Evolutionary conservation across 2,888 invertebrate species (phyloP).

Genomic region (Platycheirus albimanus): DNA sequence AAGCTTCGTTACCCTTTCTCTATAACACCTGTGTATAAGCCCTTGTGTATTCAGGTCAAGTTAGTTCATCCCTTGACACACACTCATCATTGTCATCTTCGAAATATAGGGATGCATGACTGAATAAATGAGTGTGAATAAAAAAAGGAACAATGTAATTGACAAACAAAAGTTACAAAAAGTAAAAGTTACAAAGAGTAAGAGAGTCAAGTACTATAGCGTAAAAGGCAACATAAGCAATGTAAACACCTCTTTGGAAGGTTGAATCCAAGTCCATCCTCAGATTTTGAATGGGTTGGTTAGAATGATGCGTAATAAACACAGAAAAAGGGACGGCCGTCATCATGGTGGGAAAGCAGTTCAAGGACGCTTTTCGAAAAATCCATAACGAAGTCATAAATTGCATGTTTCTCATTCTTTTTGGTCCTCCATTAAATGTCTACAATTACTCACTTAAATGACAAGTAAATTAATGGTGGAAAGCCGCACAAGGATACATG

Average conservation of each 20-base stretch:
- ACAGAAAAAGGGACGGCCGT: not conserved
- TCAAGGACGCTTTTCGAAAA: constrained; percentile 10
- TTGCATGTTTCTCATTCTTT: not conserved
- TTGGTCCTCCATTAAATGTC: not conserved
- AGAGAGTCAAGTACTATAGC: not conserved
- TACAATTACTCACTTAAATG: constrained; percentile 33
- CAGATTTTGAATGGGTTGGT: not conserved
- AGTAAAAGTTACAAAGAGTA: not conserved
- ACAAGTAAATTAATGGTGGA: constrained; percentile 18
- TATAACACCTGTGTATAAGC: constrained; percentile 30
- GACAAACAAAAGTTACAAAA: not conserved
- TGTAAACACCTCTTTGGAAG: constrained; percentile 6
- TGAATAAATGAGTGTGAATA: constrained; percentile 14
- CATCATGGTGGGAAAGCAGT: not conserved
- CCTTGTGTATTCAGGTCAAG: constrained; percentile 27
- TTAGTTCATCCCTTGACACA: constrained; percentile 24
- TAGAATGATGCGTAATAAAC: not conserved
- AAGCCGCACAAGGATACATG: not conserved
- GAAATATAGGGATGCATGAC: constrained; percentile 19
- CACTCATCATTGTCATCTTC: constrained; percentile 39
- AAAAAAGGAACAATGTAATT: constrained; percentile 23
- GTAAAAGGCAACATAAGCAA: constrained; percentile 28
- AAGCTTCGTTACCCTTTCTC: constrained; percentile 1
- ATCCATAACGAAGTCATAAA: constrained; percentile 17
- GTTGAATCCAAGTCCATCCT: not conserved